These are phyloP conservation scores for Amia ocellicauda DNA, from an alignment of 2,113 vertebrate genomes.

Conservation along the genomic window DNA sequence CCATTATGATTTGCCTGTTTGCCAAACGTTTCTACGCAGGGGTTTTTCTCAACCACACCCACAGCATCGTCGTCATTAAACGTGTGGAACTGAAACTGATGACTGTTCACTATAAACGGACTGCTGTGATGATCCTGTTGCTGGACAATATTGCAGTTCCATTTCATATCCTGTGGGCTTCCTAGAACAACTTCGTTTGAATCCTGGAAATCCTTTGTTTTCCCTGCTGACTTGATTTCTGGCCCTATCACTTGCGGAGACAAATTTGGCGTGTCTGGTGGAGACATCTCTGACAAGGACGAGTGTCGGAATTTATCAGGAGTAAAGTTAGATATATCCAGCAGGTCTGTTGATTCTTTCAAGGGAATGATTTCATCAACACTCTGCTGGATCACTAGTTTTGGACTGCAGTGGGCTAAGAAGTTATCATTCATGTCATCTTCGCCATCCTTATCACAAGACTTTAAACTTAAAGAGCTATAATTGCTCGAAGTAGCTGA, in stretches of 20 bases:
- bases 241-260: constrained; percentile 88
- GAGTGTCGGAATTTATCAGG: constrained; percentile 97
- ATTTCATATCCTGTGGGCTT: constrained; percentile 80
- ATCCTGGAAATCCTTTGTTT: constrained; percentile 81
- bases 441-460: constrained; percentile 90
- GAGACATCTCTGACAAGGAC: constrained; percentile 92
- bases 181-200: constrained; percentile 67
- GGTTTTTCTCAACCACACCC: constrained; percentile 74
- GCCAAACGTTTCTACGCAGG: constrained; percentile 74
- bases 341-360: constrained; percentile 93
- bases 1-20: constrained; percentile 76
- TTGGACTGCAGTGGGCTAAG: constrained; percentile 96
- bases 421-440: constrained; percentile 93
- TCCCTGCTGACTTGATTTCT: constrained; percentile 78
- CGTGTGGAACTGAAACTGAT: constrained; percentile 89
- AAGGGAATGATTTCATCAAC: constrained; percentile 90
- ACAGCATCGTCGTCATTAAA: constrained; percentile 87
- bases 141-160: constrained; percentile 83
- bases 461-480: constrained; percentile 92
- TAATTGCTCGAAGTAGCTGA: constrained; percentile 94
- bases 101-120: constrained; percentile 82
- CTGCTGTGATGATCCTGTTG: constrained; percentile 73
- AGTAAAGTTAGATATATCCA: constrained; percentile 98
- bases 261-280: constrained; percentile 93
- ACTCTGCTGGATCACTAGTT: constrained; percentile 96